Evolutionary conservation across 2,113 vertebrate species (phyloP), one percentile per base, ranked within the genome.

Genomic region (Chunga burmeisteri): DNA sequence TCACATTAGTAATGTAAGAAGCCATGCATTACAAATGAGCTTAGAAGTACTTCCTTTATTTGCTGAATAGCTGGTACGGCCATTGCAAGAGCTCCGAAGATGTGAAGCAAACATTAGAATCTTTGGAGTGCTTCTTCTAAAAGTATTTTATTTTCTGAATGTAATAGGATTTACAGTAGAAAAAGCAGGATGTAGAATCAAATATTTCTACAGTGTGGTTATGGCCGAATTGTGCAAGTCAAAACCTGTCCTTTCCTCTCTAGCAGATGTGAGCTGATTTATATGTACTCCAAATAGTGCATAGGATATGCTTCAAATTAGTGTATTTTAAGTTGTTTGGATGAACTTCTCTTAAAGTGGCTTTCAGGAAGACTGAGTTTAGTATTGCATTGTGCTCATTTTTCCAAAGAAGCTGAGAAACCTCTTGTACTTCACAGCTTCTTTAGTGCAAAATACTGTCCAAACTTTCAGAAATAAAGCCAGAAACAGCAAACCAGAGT

Each of bases 401-500:
- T 94, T 89, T 88, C 46, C 77, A 23, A 67, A 80, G 74, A 87
- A 58, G 7, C 7, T 91, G 83, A 87, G 80, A 93, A 94, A 46
- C 32, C 58, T 73, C 29, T 93, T 92, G 50, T 82, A 38, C 16
- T 87, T 89, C 17, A n/a, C 6, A 66, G 30, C 26, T 53, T 53
- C 75, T 89, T 74, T 75, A 84, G 58, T 63, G n/a, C 22, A 77
- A 90, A 85, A 58, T 70, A 42, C 22, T 87, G 53, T 85, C 70
- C 73, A 87, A 79, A 63, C 38, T 77, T 82, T 25, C 23, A 23
- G 87, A 94, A 95, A 85, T 82, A 56, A 91, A 56, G 74, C 96
- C 87, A 95, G 86, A 87, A 95, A 77, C 38, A 93, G 70, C 81
- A 95, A 79, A 85, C 65, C 30, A 40, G 46, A 73, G 59, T 89